Evolutionary conservation across 2,113 vertebrate genomes (phyloP).

Genomic region (Puffinus mauretanicus): DNA sequence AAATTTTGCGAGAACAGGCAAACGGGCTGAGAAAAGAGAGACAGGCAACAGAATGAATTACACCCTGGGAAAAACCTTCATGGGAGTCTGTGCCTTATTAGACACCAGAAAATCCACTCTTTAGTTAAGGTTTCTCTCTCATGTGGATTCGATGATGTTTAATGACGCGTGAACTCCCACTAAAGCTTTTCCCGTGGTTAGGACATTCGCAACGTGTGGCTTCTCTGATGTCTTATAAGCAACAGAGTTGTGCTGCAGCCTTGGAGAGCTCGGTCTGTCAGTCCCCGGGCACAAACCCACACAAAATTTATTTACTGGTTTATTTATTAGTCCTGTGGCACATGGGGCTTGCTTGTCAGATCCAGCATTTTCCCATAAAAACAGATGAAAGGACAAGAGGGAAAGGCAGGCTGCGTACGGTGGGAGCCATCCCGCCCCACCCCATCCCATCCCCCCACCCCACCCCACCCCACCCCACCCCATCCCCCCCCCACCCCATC

Average conservation of each 20-base stretch:
- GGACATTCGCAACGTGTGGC: neutral
- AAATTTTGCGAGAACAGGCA: neutral
- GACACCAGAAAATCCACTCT: neutral
- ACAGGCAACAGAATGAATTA: neutral
- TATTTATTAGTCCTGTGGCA: neutral
- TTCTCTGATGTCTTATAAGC: conserved; percentile 13
- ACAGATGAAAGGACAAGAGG: neutral
- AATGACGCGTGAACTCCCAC: neutral
- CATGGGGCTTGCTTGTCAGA: neutral
- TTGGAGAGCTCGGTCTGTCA: neutral
- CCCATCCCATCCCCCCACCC: no score
- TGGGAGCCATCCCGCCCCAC: neutral
- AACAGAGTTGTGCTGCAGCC: neutral
- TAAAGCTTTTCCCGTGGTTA: neutral
- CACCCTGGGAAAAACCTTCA: neutral
- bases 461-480: neutral
- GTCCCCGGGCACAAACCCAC: neutral
- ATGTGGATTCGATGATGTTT: neutral
- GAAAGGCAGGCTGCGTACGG: accelerated
- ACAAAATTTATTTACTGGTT: neutral
- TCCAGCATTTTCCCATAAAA: neutral
- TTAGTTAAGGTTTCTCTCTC: neutral
- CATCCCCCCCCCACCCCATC: neutral
- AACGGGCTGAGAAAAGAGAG: neutral
- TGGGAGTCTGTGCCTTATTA: neutral